Base-by-base conservation (phyloP, 2,797 vertebrate genomes). In the Urophycis tenuis region DNA sequence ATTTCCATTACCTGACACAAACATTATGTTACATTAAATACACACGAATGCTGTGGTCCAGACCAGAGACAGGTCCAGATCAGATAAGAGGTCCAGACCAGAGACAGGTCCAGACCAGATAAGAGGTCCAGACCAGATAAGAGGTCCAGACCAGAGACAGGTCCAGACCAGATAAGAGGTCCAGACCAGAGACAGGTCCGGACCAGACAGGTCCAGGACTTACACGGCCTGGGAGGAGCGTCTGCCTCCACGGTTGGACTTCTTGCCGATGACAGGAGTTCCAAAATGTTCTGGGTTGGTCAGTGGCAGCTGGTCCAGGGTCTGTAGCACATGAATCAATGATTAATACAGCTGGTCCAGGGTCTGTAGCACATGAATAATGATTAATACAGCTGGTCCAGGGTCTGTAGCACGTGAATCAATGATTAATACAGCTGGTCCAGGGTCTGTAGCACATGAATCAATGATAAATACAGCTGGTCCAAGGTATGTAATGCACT, bases 271-370 rank as follows among this genome's bases (percentile, higher is more conserved):
- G 84, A 99, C 97, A 25, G 97, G 97, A 29, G 97, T 99, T 81
- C 97, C 97, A 84, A 99, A 99, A 88, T 99, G 97, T 87, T 99
- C 97, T 3, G 97, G 97, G 87, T 99, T 98, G 5, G 97, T 99
- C 82, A 99, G 85, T 30, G 97, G 97, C 83, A 99, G 94, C 86
- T 99, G 97, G 90, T 99, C 97, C 90, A 99, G 89, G 0, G 97
- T 99, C 97, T 99, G 87, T 39, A 39, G 25, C 25, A 45, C 74
- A 33, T 15, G 25, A 19, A 30, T 2, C 0, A 1, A 78, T 85
- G 14, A 70, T 10, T 14, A 5, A 60, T 12, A 19, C 2, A 45
- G 41, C 41, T 45, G 41, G 41, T 45, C 41, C 41, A 36, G 36
- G 36, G 36, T 36, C 36, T 36, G 36, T 36, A 36, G 14, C 5